phyloP scores from a whole-genome alignment of 2,113 vertebrate species.

The Bombycilla garrulus region DNA sequence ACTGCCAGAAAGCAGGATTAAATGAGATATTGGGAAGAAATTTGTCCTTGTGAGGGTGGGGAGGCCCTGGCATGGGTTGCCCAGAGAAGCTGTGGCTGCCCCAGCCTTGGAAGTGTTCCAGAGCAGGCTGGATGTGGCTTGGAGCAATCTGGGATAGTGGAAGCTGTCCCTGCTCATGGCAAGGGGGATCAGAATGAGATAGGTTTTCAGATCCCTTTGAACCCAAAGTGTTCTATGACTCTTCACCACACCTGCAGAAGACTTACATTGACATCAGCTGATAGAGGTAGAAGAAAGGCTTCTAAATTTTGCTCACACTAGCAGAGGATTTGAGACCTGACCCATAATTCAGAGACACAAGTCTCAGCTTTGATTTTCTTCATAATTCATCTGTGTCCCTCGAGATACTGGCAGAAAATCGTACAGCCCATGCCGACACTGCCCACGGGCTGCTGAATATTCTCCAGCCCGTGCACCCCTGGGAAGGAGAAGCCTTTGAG shows the following conservation, averaged over 20 bases:
- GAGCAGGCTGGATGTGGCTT: background rate
- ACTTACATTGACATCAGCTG: background rate
- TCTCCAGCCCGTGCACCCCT: background rate
- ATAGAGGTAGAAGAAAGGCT: background rate
- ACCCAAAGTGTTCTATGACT: background rate
- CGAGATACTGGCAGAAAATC: background rate
- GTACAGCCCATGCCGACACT: background rate
- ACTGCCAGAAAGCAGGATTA: background rate
- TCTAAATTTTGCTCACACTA: background rate
- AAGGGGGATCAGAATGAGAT: background rate
- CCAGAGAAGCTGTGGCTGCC: background rate
- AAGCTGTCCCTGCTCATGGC: background rate
- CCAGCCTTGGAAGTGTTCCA: background rate
- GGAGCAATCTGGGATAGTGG: background rate
- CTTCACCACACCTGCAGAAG: background rate
- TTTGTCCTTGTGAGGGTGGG: accelerated
- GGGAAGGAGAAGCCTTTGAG: background rate
- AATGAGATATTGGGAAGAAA: background rate
- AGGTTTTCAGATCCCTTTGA: background rate
- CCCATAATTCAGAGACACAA: background rate
- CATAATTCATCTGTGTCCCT: background rate
- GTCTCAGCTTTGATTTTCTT: background rate
- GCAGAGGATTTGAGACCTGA: background rate
- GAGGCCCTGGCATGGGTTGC: background rate
- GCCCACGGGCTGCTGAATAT: background rate